Evolutionary conservation across 2,797 vertebrate species (phyloP), one percentile per base, ranked within the genome.

Genomic region (Eupleurogrammus muticus): DNA sequence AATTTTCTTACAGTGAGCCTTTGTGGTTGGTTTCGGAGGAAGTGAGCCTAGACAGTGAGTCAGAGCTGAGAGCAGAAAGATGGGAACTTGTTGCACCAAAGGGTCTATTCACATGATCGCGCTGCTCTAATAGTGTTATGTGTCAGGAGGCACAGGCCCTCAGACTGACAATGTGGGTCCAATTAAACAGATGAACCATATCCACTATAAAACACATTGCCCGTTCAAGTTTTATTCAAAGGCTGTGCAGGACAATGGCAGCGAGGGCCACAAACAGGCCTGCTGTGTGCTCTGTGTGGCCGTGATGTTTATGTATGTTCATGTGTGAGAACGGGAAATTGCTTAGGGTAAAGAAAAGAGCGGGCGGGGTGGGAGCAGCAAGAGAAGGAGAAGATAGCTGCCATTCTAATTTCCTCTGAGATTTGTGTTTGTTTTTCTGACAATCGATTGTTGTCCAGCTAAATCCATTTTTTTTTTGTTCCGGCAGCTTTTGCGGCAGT

Each of bases 271-370:
- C 60, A 81, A 82, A 82, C 78, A 74, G 63, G 60, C 71, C 77
- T 21, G 69, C 73, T 84, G 83, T 70, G 81, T 66, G 36, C 79
- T 82, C 69, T 66, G 66, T 59, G 53, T 82, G 80, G 54, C 5
- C 23, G 16, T 77, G 81, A 83, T 67, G 63, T 82, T 83, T 81
- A 84, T 77, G 66, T 84, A 71, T 83, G 73, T 80, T 66, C 62
- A 77, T 80, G 72, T 87, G 85, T 89, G 90, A 85, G 89, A 92
- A 91, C 61, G 34, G 90, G 86, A 91, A 92, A 79, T 77, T 65
- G 69, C 62, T 82, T 75, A 70, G 67, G 79, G 76, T 82, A 74
- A 77, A 82, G 66, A 80, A 74, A 68, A 75, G 68, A 78, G 52
- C 67, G 21, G 53, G 47, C 72, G 55, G 42, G 53, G 42, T 61